A percentile compares a stretch with the other conserved stretches of the same genome.
These are phyloP conservation scores for Brienomyrus longianalis DNA, from an alignment of 2,113 vertebrate species.

Conservation along the genomic window DNA sequence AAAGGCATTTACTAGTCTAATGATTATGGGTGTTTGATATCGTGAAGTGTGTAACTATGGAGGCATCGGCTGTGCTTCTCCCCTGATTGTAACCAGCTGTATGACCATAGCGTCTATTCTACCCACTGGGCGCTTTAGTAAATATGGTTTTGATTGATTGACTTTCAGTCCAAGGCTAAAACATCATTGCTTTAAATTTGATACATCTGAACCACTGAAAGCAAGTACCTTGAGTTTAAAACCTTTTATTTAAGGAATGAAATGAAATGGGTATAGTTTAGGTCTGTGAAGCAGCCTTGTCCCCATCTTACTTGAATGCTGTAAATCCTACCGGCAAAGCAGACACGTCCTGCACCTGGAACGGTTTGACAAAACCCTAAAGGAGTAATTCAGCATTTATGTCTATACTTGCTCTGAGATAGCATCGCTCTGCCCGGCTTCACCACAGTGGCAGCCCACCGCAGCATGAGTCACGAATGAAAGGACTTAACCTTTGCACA, in stretches of 20 bases:
- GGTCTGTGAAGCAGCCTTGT: neutral
- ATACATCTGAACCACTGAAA: neutral
- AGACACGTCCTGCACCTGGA: neutral
- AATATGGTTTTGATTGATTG: neutral
- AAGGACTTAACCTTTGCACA: neutral
- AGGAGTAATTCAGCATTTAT: slow-evolving; percentile 5
- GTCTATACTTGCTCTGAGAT: neutral
- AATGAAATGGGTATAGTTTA: neutral
- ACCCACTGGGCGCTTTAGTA: neutral
- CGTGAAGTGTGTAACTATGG: neutral
- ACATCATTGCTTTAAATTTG: neutral
- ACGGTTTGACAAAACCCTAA: neutral
- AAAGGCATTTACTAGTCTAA: neutral
- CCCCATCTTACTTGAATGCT: neutral
- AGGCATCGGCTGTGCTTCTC: neutral
- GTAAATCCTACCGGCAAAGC: neutral
- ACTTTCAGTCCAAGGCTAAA: neutral
- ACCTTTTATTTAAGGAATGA: neutral
- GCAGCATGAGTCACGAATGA: neutral
- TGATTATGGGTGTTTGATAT: neutral
- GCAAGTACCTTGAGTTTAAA: neutral
- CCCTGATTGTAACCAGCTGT: neutral
- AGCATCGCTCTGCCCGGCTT: neutral
- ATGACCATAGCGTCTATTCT: neutral
- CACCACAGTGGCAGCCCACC: neutral